phyloP scores from a whole-genome alignment of 2,113 vertebrate species.

The Chloroceryle aenea region DNA sequence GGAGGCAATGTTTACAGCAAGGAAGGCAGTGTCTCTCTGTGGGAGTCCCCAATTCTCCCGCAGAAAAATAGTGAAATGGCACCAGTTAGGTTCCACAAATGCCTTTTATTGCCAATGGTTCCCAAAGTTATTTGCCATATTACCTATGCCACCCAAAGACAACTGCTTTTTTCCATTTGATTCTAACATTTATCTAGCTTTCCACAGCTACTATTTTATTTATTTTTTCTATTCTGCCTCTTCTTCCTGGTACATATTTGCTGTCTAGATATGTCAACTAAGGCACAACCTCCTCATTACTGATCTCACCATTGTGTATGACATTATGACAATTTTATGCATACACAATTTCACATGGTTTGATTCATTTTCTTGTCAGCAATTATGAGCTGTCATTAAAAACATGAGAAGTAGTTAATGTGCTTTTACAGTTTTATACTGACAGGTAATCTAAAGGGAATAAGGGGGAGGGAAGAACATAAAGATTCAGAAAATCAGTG shows the following conservation, averaged over 20 bases:
- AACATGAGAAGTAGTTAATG: not conserved
- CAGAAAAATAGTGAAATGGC: not conserved
- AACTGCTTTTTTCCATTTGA: not conserved
- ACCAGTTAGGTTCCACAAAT: not conserved
- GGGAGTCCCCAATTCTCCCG: not conserved
- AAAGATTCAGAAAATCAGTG: not conserved
- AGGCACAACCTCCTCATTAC: not conserved
- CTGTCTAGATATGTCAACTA: not conserved
- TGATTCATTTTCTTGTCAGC: constrained; percentile 21
- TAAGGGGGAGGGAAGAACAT: not conserved
- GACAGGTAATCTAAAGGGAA: not conserved
- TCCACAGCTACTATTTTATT: not conserved
- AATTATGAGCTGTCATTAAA: constrained; percentile 21
- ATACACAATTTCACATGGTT: not conserved
- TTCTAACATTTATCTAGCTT: not conserved
- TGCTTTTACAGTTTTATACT: not conserved
- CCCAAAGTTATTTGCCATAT: not conserved
- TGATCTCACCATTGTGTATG: not conserved
- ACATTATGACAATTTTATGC: constrained; percentile 26
- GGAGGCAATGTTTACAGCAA: not conserved
- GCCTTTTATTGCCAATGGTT: not conserved
- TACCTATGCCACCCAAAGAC: not conserved
- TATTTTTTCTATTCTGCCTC: not conserved
- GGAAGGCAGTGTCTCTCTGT: not conserved
- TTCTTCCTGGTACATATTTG: not conserved